Evolutionary conservation across 2,888 invertebrate species (phyloP), one percentile per base, ranked within the genome.

Genomic region (Nemotelus nigrinus): DNA sequence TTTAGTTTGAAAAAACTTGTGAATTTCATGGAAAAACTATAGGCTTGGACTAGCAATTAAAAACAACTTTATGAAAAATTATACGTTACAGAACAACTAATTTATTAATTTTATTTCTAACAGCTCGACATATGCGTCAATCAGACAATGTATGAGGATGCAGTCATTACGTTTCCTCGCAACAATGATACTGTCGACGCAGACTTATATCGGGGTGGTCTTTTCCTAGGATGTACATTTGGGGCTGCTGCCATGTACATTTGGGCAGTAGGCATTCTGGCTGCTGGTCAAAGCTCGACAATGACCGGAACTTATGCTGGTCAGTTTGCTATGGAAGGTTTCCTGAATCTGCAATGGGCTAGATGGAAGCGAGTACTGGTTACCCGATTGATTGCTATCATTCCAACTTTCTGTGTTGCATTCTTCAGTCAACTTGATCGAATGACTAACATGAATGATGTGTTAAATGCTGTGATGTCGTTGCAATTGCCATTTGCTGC

Each of bases 261-360:
- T 82, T 95, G 95, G 95, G 95, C 93, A 0, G 89, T 94, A 41
- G 95, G 95, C 53, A 93, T 94, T 82, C 86, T 93, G 77, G 95
- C 94, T 44, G 94, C 94, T 48, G 95, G 95, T 47, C 94, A 95
- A 85, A 94, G 93, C 81, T 94, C 94, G 50, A 95, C 95, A 3
- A 94, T 94, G 94, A 93, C 95, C 2, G 93, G 93, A 79, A 95
- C 94, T 0, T 95, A 95, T 85, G 93, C 94, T n/a, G 95, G 95
- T 1, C 95, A 95, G 85, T 95, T 95, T 86, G 93, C 93, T 0
- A 95, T 95, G 95, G 94, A 95, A 89, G 96, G 96, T 8, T 96
- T 96, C 84, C 87, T 96, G 41, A 93, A 95, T 84, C 88, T 96
- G 25, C 92, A 92, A 82, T 96, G 96, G 96, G 90, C 93, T 0